Conservation (phyloP, 2,888 invertebrate genomes). For the Bombyx huttoni region DNA sequence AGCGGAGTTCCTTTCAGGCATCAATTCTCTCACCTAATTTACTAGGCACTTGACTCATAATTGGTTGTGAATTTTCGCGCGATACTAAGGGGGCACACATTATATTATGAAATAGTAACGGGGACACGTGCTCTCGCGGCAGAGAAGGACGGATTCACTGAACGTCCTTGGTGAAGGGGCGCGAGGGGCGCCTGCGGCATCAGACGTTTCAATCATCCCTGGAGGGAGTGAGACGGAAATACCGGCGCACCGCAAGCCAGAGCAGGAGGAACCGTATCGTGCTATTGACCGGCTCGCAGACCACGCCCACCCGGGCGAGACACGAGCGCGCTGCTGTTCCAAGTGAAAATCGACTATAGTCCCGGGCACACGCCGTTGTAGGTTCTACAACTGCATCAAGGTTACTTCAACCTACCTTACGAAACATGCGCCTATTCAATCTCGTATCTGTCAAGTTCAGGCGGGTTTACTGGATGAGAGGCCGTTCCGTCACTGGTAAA, state of each 20-base stretch:
- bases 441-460: background rate
- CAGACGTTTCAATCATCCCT: conserved; percentile 73
- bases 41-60: conserved; percentile 69
- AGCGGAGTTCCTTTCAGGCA: conserved; percentile 57
- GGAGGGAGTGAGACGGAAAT: conserved; percentile 43
- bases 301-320: conserved; percentile 71
- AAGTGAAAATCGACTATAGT: conserved; percentile 70
- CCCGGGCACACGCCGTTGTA: conserved; percentile 63
- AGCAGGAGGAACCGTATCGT: conserved; percentile 53
- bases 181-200: conserved; percentile 72
- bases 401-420: conserved; percentile 3
- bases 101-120: conserved; percentile 68
- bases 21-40: conserved; percentile 58
- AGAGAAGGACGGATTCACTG: conserved; percentile 73
- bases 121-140: conserved; percentile 71
- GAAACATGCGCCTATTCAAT: conserved; percentile 1
- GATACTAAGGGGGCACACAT: conserved; percentile 66
- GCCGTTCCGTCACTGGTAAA: conserved; percentile 3
- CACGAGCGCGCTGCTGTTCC: conserved; percentile 62
- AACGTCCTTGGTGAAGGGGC: conserved; percentile 70
- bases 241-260: conserved; percentile 19
- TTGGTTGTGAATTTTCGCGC: conserved; percentile 69
- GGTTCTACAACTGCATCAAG: conserved; percentile 3
- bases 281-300: conserved; percentile 70
- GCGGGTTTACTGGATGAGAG: background rate